Evolutionary conservation across 2,113 vertebrate species (phyloP), one percentile per base, ranked within the genome.

Genomic region (Paratilapia polleni): DNA sequence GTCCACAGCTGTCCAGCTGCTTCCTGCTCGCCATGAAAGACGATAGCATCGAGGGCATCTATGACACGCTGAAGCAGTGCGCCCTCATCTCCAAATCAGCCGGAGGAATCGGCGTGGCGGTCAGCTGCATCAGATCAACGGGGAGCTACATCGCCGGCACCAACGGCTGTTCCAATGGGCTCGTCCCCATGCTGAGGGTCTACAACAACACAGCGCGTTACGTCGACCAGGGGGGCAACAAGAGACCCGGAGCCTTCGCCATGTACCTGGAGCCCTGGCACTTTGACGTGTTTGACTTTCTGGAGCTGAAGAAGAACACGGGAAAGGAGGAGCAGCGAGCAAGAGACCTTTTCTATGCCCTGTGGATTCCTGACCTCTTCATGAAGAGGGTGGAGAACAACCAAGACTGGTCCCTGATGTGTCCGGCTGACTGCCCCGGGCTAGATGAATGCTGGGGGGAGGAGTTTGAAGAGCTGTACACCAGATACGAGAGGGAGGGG

Each of bases 261-360:
- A 99, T 99, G 94, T 99, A 99, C 92, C 85, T 99, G 90, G 98
- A 99, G 90, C 98, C 98, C 0, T 99, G 98, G 98, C 98, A 99
- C 75, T 95, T 97, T 78, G 98, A 99, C 43, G 93, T 99, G 78
- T 99, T 99, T 85, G 98, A 99, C 87, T 99, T 99, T 81, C 95
- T 99, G 56, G 98, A 99, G 92, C 92, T 99, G 81, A 99, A 99
- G 96, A 99, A 99, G 93, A 99, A 99, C 94, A 99, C 98, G 0
- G 98, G 98, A 17, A 99, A 99, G 52, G 98, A 99, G 62, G 98
- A 99, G 77, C 98, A 99, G 90, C 93, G 98, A 73, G 98, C 98
- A 76, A 95, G 98, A 13, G 98, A 99, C 90, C 97, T 99, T 15
- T 99, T 99, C 95, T 99, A 97, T 6, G 98, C 94, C 0, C 89